Percentiles rank a stretch among this genome's conserved stretches.
phyloP scores from a whole-genome alignment of 2,797 vertebrate species.

The Nothura maculosa region DNA sequence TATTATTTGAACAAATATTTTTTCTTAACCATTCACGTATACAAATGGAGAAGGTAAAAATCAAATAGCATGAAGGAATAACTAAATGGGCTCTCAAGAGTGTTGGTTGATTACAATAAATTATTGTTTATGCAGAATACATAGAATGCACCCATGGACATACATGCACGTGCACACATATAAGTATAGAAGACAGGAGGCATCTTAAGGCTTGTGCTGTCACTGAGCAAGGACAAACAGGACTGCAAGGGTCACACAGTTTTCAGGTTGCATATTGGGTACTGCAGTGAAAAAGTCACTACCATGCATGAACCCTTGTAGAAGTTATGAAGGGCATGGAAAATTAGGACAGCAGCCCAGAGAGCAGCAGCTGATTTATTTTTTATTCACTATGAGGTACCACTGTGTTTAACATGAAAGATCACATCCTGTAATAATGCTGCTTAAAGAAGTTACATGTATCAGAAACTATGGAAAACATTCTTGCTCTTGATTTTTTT shows the following conservation, averaged over 20 bases:
- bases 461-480: background rate
- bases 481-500: background rate
- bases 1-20: slow-evolving; percentile 58
- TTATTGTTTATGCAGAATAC: background rate
- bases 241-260: rapidly evolving
- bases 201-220: background rate
- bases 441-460: background rate
- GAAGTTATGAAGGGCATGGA: background rate
- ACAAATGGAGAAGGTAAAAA: background rate
- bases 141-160: background rate
- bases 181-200: background rate
- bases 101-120: background rate
- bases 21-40: slow-evolving; percentile 21
- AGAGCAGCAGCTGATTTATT: background rate
- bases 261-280: background rate
- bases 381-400: background rate
- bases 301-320: background rate
- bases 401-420: background rate
- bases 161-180: background rate
- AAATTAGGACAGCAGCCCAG: background rate
- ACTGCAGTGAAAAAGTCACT: background rate
- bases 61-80: background rate
- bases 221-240: background rate
- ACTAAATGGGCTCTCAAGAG: background rate
- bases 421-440: background rate